A percentile compares a stretch with the other conserved stretches of the same genome.
phyloP scores from a whole-genome alignment of 2,888 invertebrate genomes.

The Desoria tigrina region DNA sequence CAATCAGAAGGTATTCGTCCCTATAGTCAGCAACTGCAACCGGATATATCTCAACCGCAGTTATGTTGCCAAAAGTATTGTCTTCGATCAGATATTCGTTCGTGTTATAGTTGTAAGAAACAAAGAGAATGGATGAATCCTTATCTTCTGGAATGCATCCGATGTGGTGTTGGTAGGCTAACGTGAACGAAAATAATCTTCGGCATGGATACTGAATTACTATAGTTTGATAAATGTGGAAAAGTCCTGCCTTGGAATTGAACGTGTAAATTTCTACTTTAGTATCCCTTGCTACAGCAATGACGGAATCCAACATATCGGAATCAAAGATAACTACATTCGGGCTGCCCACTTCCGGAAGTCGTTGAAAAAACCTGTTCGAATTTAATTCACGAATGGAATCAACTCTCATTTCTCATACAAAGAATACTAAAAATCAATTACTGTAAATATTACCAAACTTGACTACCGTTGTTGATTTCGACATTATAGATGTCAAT shows the following conservation, averaged over 20 bases:
- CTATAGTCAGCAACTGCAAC: conserved; percentile 32
- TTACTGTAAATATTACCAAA: no score
- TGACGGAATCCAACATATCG: conserved; percentile 28
- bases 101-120: conserved; percentile 33
- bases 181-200: conserved; percentile 33
- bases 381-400: no score
- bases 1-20: conserved; percentile 38
- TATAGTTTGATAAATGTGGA: conserved; percentile 13
- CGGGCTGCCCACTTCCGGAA: background rate
- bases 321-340: conserved; percentile 34
- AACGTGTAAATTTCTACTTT: conserved; percentile 28
- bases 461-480: conserved; percentile 19
- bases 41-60: conserved; percentile 29
- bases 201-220: conserved; percentile 16
- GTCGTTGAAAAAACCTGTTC: conserved; percentile 35
- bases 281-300: conserved; percentile 24
- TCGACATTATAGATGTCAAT: conserved; percentile 44
- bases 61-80: conserved; percentile 16
- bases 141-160: conserved; percentile 32
- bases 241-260: conserved; percentile 26
- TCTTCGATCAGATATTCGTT: conserved; percentile 15
- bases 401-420: background rate
- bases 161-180: conserved; percentile 41
- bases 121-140: conserved; percentile 23
- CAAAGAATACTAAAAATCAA: background rate